Evolutionary conservation across 1,140 invertebrate genomes (phyloP), one percentile per base, ranked within the genome.

Genomic region (Hypothenemus hampei): DNA sequence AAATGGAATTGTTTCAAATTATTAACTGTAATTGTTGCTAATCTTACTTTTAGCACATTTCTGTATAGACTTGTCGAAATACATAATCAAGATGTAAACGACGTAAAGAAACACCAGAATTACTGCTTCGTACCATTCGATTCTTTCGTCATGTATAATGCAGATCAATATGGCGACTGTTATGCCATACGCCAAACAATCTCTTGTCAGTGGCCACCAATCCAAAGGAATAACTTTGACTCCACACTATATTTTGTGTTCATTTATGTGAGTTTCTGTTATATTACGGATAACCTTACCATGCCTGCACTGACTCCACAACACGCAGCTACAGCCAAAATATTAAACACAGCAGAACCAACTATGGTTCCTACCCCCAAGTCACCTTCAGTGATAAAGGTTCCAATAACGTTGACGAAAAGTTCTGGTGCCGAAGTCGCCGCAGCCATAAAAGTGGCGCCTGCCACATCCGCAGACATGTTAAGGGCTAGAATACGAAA

Each of bases 291-390:
- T 5, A 31, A 44, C 31, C 76, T 77, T 78, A 92, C 91, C 81
- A 86, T 86, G 61, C 86, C 86, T 21, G 88, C 85, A 46, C 87
- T 85, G 15, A 95, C 82, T 23, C 90, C 91, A 68, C 91, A 94
- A 63, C 91, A 86, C 20, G 90, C 90, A 23, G 90, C 87, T 1
- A 95, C 91, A 20, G 91, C 91, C 48, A 95, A 79, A 60, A 96
- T 92, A 72, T 96, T 96, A 73, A 95, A 96, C n/a, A 95, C 91
- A 10, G 93, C 91, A 18, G 89, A 93, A n/a, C 92, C 93, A 4
- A 95, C 89, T 59, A 95, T 92, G 35, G 92, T 93, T 22, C 91
- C 90, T n/a, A 91, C 83, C 20, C 89, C 89, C 62, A 91, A 89
- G 67, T 91, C 89, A 56, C 87, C 88, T 72, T 91, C 86, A 13